Conservation (phyloP, 2,113 vertebrate species). For the Perca schrenkii region DNA sequence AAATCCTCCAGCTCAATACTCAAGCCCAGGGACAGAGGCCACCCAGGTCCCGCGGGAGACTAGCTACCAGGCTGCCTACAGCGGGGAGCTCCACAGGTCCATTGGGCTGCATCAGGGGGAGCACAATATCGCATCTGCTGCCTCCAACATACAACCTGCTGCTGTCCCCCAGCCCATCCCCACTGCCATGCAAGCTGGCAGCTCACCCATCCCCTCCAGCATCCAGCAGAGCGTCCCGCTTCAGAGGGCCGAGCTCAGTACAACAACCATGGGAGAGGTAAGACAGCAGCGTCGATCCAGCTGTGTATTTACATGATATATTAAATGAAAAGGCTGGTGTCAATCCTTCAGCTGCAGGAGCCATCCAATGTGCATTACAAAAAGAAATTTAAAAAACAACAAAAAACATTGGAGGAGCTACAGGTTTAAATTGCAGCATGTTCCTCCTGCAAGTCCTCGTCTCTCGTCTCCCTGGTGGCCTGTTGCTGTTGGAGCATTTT, state of each 20-base stretch:
- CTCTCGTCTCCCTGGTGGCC: conserved; percentile 33
- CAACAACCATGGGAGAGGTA: conserved; percentile 73
- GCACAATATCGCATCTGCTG: conserved; percentile 36
- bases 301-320: neutral
- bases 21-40: conserved; percentile 81
- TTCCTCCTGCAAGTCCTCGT: conserved; percentile 49
- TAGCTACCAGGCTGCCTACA: conserved; percentile 91
- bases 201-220: conserved; percentile 33
- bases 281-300: neutral
- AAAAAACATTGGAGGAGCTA: neutral
- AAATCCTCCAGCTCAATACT: conserved; percentile 81
- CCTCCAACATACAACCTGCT: conserved; percentile 53
- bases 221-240: conserved; percentile 59
- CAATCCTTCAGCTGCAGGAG: neutral
- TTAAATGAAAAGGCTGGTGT: neutral
- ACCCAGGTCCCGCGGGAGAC: conserved; percentile 80
- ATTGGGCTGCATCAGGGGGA: conserved; percentile 59
- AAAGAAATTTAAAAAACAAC: too few species aligned
- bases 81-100: conserved; percentile 72
- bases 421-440: conserved; percentile 27
- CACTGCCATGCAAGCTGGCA: conserved; percentile 33
- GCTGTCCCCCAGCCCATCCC: conserved; percentile 31
- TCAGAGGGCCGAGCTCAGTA: conserved; percentile 58
- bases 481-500: conserved; percentile 50
- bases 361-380: neutral